Percentiles rank a stretch among this genome's conserved stretches.
Conservation (phyloP, 53 echinoderm and acorn worm genomes). For the Henricia sp. region DNA sequence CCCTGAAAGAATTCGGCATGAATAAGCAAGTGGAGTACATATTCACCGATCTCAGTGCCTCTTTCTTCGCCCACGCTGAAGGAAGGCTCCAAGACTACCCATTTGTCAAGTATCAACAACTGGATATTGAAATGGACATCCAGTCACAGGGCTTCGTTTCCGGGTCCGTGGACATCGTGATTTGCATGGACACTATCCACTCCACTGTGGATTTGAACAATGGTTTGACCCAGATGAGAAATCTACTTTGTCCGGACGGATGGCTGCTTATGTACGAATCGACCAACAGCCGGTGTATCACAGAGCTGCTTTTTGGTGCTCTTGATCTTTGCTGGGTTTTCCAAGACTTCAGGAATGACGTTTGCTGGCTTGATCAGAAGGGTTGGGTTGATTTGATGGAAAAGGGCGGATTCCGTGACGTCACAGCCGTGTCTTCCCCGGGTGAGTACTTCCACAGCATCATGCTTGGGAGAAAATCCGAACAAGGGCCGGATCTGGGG, state of each 20-base stretch:
- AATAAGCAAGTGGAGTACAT: constrained; percentile 79
- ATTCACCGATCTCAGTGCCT: too few relatives aligned
- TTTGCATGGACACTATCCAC: constrained; percentile 81
- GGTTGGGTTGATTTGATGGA: constrained; percentile 59
- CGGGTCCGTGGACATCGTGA: constrained; percentile 74
- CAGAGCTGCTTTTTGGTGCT: neutral
- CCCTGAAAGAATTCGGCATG: constrained; percentile 64
- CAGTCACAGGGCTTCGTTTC: constrained; percentile 73
- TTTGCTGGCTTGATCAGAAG: constrained; percentile 65
- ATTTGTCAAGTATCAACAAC: constrained; percentile 84
- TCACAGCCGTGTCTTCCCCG: constrained; percentile 71
- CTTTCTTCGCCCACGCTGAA: constrained; percentile 72
- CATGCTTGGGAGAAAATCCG: constrained; percentile 35
- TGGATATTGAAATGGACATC: constrained; percentile 78
- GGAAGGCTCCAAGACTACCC: constrained; percentile 68
- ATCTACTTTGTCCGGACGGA: constrained; percentile 77
- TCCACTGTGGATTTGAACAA: constrained; percentile 70
- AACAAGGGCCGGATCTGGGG: too few relatives aligned
- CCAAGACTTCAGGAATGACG: too few relatives aligned
- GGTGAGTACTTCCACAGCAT: constrained; percentile 78
- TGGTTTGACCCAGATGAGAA: constrained; percentile 62
- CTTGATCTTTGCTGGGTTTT: neutral
- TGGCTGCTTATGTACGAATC: constrained; percentile 74
- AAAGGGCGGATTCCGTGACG: constrained; percentile 68
- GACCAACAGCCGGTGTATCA: constrained; percentile 13